Percentiles rank a stretch among this genome's conserved stretches.
These are phyloP conservation scores for Haemorhous mexicanus DNA, from an alignment of 2,113 vertebrate species.

Conservation along the genomic window DNA sequence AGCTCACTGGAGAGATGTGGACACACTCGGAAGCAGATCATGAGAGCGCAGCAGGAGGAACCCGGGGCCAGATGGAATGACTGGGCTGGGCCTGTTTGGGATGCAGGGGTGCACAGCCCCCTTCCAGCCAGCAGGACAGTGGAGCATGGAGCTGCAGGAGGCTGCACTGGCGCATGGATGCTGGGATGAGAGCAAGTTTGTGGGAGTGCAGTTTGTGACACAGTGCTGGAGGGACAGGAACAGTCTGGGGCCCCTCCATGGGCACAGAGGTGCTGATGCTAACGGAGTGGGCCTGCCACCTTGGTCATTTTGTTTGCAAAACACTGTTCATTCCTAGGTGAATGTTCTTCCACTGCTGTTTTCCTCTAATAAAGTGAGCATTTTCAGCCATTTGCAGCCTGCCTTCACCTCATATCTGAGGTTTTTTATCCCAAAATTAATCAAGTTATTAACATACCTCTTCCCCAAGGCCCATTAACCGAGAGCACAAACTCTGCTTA, in stretches of 20 bases:
- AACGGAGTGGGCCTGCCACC: neutral
- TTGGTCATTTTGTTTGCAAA: neutral
- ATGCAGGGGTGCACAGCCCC: neutral
- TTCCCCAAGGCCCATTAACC: neutral
- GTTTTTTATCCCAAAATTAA: neutral
- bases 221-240: constrained; percentile 37
- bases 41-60: constrained; percentile 21
- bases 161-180: constrained; percentile 35
- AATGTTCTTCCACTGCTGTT: neutral
- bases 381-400: constrained; percentile 2
- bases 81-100: neutral
- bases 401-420: neutral
- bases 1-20: neutral
- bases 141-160: constrained; percentile 50
- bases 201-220: constrained; percentile 64
- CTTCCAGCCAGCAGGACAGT: neutral
- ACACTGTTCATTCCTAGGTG: neutral
- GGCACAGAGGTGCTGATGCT: neutral
- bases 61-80: constrained; percentile 22
- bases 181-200: constrained; percentile 49
- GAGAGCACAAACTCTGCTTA: neutral
- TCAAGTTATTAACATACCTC: neutral
- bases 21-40: constrained; percentile 41
- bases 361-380: neutral
- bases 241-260: neutral